Percentiles rank a stretch among this genome's conserved stretches.
Conservation (phyloP, 2,797 vertebrate genomes). For the Artibeus jamaicensis region DNA sequence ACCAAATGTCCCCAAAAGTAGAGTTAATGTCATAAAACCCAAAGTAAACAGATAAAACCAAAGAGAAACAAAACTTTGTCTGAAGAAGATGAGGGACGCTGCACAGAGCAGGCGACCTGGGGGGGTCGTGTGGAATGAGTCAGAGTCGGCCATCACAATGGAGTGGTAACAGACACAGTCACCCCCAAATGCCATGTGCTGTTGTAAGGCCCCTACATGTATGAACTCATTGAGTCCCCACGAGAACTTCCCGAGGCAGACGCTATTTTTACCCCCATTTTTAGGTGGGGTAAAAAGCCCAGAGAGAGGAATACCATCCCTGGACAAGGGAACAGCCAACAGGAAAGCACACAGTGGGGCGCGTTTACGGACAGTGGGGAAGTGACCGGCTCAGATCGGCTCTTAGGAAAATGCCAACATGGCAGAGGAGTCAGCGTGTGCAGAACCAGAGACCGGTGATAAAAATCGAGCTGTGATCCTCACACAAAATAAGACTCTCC, state of each 20-base stretch:
- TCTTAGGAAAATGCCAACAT: neutral
- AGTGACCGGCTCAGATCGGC: neutral
- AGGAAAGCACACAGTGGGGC: neutral
- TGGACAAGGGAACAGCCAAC: neutral
- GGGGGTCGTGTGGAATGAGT: neutral
- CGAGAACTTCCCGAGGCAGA: neutral
- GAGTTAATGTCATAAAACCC: too few relatives aligned
- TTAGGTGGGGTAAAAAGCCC: neutral
- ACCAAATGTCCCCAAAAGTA: neutral
- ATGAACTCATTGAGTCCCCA: neutral
- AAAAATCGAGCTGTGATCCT: neutral
- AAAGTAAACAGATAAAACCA: neutral
- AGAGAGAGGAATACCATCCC: neutral
- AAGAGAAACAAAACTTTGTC: neutral
- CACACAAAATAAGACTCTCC: neutral
- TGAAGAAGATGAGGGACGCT: neutral
- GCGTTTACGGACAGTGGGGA: fast-evolving
- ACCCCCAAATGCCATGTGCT: neutral
- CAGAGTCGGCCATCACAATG: neutral
- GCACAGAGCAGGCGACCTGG: neutral
- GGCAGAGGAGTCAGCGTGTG: neutral
- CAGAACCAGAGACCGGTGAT: neutral
- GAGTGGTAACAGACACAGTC: neutral
- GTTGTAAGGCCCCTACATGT: neutral
- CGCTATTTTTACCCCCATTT: neutral